These are phyloP conservation scores for Microvelia longipes DNA, from an alignment of 1,140 invertebrate genomes.

Conservation along the genomic window DNA sequence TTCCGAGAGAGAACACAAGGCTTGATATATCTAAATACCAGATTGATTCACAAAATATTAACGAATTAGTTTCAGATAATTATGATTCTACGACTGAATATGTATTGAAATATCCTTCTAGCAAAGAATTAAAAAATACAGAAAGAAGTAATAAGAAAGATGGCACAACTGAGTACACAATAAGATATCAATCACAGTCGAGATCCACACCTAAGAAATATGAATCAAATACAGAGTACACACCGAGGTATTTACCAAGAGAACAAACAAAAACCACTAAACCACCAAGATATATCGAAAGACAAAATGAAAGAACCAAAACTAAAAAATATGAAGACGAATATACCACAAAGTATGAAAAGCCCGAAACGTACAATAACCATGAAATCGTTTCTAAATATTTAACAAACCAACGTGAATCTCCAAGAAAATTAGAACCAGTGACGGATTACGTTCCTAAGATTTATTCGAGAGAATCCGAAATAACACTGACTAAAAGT, in stretches of 20 bases:
- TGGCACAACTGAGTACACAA: background rate
- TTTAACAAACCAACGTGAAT: background rate
- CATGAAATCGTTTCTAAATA: background rate
- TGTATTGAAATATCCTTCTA: background rate
- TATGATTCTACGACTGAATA: background rate
- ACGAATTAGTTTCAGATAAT: background rate
- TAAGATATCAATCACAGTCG: background rate
- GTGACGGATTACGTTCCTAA: background rate
- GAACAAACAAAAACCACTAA: background rate
- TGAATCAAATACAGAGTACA: background rate
- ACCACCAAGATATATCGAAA: background rate
- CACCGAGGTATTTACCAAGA: background rate
- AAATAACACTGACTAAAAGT: background rate
- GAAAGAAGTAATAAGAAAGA: background rate
- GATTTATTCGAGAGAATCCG: background rate
- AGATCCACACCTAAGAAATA: background rate
- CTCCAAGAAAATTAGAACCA: background rate
- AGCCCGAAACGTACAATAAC: background rate
- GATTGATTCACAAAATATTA: background rate
- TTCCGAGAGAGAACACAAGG: background rate
- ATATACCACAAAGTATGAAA: background rate
- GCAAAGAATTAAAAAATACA: background rate
- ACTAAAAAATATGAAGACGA: background rate
- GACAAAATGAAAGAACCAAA: background rate
- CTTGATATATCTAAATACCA: background rate